Conservation (phyloP, 2,113 vertebrate species). For the Pica pica region DNA sequence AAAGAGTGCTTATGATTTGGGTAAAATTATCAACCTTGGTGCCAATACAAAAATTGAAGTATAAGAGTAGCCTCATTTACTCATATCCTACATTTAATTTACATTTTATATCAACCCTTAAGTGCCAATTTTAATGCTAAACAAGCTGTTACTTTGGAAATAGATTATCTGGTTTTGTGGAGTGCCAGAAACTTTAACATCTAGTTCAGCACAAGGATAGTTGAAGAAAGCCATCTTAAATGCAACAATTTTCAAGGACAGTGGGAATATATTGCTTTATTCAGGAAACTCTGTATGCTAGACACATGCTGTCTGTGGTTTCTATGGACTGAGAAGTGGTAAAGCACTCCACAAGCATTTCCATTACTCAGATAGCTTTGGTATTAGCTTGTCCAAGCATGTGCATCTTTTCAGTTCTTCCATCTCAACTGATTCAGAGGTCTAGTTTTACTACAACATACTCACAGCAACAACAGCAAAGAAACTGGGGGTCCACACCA, state of each 20-base stretch:
- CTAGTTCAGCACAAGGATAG: not conserved
- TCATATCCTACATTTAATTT: constrained; percentile 44
- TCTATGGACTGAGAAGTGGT: not conserved
- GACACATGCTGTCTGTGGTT: not conserved
- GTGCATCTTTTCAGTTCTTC: not conserved
- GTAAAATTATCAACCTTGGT: constrained; percentile 24
- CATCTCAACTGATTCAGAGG: not conserved
- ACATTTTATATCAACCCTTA: constrained; percentile 54
- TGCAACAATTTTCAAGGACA: constrained; percentile 1
- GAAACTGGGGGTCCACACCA: rapidly evolving
- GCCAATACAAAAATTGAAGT: not conserved
- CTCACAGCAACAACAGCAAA: not conserved
- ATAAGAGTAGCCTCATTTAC: constrained; percentile 4
- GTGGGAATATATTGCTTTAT: not conserved
- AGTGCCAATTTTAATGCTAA: constrained; percentile 55
- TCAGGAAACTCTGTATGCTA: not conserved
- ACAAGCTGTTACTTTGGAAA: constrained; percentile 51
- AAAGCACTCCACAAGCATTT: not conserved
- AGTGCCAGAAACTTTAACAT: constrained; percentile 12
- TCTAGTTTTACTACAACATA: not conserved
- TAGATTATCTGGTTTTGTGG: constrained; percentile 39
- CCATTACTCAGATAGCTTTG: not conserved
- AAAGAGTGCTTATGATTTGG: constrained; percentile 16
- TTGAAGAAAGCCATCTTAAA: not conserved
- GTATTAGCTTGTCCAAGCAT: not conserved